Conservation (phyloP, 2,797 vertebrate genomes). For the Rallus crepitans region DNA sequence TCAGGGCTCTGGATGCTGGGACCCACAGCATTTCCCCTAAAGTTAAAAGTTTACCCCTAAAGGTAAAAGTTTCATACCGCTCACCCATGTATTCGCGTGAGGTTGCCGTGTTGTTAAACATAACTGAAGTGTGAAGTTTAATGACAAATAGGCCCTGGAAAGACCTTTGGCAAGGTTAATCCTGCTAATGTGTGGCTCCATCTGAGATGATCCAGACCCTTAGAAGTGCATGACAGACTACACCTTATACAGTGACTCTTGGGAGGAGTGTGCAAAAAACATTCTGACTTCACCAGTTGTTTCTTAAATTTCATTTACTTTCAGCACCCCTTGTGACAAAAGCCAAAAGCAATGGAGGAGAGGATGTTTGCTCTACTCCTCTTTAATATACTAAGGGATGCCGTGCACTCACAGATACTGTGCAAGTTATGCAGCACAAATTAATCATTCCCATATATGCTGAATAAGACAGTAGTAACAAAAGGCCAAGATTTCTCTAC, state of each 20-base stretch:
- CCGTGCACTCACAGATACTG: fast-evolving
- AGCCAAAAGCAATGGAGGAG: background rate
- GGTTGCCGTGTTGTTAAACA: background rate
- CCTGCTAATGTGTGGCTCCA: background rate
- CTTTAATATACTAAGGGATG: background rate
- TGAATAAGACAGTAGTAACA: background rate
- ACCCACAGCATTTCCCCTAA: background rate
- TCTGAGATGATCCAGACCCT: background rate
- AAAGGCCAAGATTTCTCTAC: background rate
- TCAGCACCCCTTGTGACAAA: background rate
- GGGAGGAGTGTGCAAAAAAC: background rate
- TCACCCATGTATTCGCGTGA: background rate
- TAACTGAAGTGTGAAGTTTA: background rate
- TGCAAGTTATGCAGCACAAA: background rate
- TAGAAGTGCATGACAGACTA: background rate
- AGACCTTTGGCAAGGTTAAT: background rate
- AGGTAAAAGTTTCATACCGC: background rate
- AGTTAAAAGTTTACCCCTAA: no score
- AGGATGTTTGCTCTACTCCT: background rate
- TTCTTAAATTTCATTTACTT: background rate
- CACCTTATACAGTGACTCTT: background rate
- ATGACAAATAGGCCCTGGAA: background rate
- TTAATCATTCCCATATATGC: background rate
- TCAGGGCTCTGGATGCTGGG: background rate
- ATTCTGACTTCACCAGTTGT: background rate